Evolutionary conservation across 1,140 invertebrate genomes (phyloP), one percentile per base, ranked within the genome.

Genomic region (Lysiphlebus fabarum): DNA sequence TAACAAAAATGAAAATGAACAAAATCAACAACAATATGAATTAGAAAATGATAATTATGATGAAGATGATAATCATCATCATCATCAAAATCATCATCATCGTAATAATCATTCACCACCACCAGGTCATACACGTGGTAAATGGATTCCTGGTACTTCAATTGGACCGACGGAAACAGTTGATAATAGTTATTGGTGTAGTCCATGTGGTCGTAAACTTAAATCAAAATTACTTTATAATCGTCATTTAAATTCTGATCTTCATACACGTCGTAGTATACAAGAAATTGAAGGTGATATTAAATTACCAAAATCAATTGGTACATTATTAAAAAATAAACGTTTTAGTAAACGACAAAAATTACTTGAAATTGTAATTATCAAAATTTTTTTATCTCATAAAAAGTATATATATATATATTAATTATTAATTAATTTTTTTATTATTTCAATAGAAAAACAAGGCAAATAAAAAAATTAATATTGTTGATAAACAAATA

Each of bases 201-300:
- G 84, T 66, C 86, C 88, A 36, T 92, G 90, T 67, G 89, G 90
- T 67, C 80, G 90, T 49, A 82, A 86, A 17, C 79, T 91, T 8
- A 87, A 87, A 8, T 89, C 87, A 11, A 84, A 84, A 70, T 70
- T 83, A 33, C 85, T 90, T 64, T 91, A 90, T 70, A 87, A 90
- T 53, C 84, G 87, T 66, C 90, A 91, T 75, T 72, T 91, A 49
- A 81, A 82, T 68, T 90, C 88, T 17, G 85, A 85, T 69, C 82
- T 90, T 50, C 90, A 91, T 70, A 81, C 84, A 54, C 86, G 85
- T 64, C 82, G 88, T 66, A 86, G 85, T 44, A 75, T 87, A 5
- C 83, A 84, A 26, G 89, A 90, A 73, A 73, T 80, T 54, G 76
- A 60, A 33, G 58, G 58, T 5, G 58, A 60, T n/a, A 38, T 60